Evolutionary conservation across 1,140 invertebrate species (phyloP).

Genomic region (Paramacrobiotus metropolitanus): DNA sequence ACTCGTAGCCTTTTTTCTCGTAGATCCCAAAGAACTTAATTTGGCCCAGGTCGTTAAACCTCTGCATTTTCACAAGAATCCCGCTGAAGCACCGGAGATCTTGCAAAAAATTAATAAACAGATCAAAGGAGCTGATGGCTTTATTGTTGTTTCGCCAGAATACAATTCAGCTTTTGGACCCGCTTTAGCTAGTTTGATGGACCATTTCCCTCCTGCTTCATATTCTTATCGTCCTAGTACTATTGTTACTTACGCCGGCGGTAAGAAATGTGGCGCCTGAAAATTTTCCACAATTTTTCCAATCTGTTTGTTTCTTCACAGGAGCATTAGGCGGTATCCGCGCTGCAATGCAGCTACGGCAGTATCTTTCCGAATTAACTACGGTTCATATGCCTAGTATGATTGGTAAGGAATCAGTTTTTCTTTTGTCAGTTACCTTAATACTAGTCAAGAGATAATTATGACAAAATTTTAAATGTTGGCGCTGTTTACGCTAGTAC

Average conservation of each 20-base stretch:
- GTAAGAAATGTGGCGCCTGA: no score
- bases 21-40: neutral
- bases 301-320: no score
- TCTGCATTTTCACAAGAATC: neutral
- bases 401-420: no score
- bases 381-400: slow-evolving; percentile 24
- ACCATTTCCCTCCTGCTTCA: slow-evolving; percentile 23
- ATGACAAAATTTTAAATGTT: no score
- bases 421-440: no score
- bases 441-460: no score
- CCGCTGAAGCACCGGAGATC: neutral
- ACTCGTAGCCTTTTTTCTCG: no score
- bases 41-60: neutral
- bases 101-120: neutral
- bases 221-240: slow-evolving; percentile 24
- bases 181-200: slow-evolving; percentile 24
- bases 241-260: slow-evolving; percentile 26
- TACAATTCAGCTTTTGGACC: slow-evolving; percentile 19
- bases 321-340: slow-evolving; percentile 25
- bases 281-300: no score
- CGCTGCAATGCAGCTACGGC: slow-evolving; percentile 23
- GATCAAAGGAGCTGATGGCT: neutral
- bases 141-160: neutral
- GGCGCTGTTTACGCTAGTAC: neutral
- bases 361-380: slow-evolving; percentile 25